Evolutionary conservation across 2,888 invertebrate species (phyloP).

Genomic region (Zele albiditarsus): DNA sequence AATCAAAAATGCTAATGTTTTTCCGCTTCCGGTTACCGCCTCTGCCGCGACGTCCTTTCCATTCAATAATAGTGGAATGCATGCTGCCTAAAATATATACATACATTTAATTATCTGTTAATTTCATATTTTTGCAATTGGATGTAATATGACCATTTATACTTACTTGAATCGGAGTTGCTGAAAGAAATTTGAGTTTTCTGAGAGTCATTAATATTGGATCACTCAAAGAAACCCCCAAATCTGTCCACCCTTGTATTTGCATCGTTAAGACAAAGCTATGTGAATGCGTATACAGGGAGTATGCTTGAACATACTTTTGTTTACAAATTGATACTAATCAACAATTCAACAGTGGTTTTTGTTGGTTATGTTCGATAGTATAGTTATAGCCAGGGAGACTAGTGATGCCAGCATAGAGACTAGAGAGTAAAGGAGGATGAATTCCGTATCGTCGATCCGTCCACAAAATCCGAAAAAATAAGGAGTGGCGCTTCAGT

Average conservation of each 20-base stretch:
- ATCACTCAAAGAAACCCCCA: slow-evolving; percentile 72
- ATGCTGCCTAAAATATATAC: slow-evolving; percentile 79
- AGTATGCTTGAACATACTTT: too few species aligned
- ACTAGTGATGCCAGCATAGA: too few species aligned
- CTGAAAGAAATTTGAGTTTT: slow-evolving; percentile 74
- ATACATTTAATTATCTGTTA: not conserved
- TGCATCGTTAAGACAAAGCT: too few species aligned
- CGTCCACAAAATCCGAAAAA: too few species aligned
- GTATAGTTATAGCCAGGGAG: too few species aligned
- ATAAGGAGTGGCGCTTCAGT: too few species aligned
- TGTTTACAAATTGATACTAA: too few species aligned
- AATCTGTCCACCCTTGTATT: slow-evolving; percentile 73
- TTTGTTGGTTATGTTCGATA: too few species aligned
- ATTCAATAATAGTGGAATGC: slow-evolving; percentile 89
- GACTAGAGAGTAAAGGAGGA: too few species aligned
- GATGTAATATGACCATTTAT: slow-evolving; percentile 25
- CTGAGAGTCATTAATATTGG: slow-evolving; percentile 73
- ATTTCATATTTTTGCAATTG: slow-evolving; percentile 5
- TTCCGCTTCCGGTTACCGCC: slow-evolving; percentile 98
- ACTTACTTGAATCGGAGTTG: slow-evolving; percentile 78
- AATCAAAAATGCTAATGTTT: slow-evolving; percentile 96
- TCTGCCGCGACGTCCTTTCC: slow-evolving; percentile 98
- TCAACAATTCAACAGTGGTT: too few species aligned
- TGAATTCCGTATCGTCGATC: too few species aligned
- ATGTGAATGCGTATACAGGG: too few species aligned